Base-by-base conservation (phyloP, 2,797 vertebrate species). In the Cottoperca gobio region DNA sequence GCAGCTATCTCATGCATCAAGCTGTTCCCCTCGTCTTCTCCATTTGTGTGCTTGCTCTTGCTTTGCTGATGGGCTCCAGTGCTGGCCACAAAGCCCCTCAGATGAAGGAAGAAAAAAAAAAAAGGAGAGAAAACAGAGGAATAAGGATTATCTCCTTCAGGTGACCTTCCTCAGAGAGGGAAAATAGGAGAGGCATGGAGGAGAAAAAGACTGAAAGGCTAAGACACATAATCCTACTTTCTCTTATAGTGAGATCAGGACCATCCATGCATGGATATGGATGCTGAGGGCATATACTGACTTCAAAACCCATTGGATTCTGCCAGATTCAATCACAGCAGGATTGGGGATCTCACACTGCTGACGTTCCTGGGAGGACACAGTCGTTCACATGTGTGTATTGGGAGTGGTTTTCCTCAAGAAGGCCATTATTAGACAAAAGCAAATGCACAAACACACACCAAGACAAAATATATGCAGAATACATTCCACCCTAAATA, bases 101-200 rank as follows among this genome's bases (percentile, higher is more conserved):
- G 89, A 91, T 91, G 90, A 92, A 90, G 88, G n/a, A n/a, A n/a
- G n/a, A n/a, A n/a, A n/a, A n/a, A n/a, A 78, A 64, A 91, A 90
- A 86, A 87, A 78, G 60, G 64, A 83, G 73, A 70, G 74, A 85
- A 89, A 84, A 88, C 72, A 87, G 85, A 88, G 77, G 85, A 90
- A 90, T 86, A 81, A 84, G 89, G 86, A 92, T 94, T 93, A 93
- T 81, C 91, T 94, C 90, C 92, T 93, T 93, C 89, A 91, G 85
- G 84, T 93, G 93, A 95, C 93, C 94, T 95, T 94, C 86, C 61
- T 66, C 69, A 59, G 76, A 80, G 71, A 76, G 58, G 24, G 62
- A 78, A 79, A 75, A 81, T 77, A 64, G 40, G 75, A 84, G 75
- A 79, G 58, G 54, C 58, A 28, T 37, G 61, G 69, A 82, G 70